These are phyloP conservation scores for Chaetops frenatus DNA, from an alignment of 2,113 vertebrate species.

Conservation along the genomic window DNA sequence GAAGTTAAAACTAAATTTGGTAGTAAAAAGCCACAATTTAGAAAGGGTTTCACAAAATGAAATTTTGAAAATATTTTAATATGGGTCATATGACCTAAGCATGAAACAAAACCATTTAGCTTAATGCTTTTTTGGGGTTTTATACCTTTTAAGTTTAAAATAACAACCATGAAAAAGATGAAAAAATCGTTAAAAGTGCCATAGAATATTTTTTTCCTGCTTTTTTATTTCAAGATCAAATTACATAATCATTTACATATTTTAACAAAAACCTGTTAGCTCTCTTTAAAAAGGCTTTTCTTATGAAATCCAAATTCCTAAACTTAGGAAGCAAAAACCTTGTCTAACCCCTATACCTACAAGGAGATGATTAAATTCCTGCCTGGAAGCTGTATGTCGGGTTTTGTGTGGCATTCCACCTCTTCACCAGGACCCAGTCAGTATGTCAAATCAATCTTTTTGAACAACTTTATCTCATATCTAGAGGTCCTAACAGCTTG, in stretches of 20 bases:
- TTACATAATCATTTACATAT: not conserved
- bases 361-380: not conserved
- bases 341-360: accelerated
- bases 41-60: not conserved
- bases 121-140: not conserved
- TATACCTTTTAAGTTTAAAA: not conserved
- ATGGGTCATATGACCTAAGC: not conserved
- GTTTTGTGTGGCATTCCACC: not conserved
- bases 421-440: not conserved
- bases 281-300: not conserved
- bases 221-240: not conserved
- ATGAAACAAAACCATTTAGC: not conserved
- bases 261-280: not conserved
- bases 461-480: not conserved
- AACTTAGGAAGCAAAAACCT: not conserved
- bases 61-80: not conserved
- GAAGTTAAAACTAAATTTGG: not conserved
- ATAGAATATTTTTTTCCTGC: not conserved
- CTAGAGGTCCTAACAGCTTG: not conserved
- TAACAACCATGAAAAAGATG: not conserved
- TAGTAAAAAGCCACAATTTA: not conserved
- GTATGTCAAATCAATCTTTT: not conserved
- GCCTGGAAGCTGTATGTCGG: not conserved
- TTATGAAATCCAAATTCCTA: not conserved
- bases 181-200: not conserved